These are phyloP conservation scores for Macaria liturata DNA, from an alignment of 2,888 invertebrate genomes.

Conservation along the genomic window DNA sequence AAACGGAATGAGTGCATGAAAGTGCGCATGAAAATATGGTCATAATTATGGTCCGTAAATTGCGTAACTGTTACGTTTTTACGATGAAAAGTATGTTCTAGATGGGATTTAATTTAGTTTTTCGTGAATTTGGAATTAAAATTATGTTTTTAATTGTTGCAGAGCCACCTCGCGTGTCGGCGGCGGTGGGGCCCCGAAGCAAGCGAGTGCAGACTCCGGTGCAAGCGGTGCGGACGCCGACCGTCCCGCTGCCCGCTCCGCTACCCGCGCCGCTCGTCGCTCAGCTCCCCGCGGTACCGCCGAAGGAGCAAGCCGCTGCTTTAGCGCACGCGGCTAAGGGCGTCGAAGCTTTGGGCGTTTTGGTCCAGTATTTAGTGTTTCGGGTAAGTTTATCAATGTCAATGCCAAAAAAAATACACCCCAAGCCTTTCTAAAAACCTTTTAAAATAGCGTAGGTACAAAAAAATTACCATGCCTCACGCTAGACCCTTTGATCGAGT, in stretches of 20 bases:
- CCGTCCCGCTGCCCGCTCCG: slow-evolving; percentile 44
- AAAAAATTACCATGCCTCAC: too few relatives aligned
- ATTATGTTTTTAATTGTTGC: slow-evolving; percentile 31
- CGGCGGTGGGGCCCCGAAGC: slow-evolving; percentile 69
- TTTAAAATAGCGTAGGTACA: too few relatives aligned
- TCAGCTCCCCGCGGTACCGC: slow-evolving; percentile 41
- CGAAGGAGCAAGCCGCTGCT: slow-evolving; percentile 62
- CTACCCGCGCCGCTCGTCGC: slow-evolving; percentile 35
- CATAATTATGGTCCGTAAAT: slow-evolving; percentile 13
- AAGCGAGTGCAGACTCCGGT: slow-evolving; percentile 71
- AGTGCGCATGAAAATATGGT: slow-evolving; percentile 15
- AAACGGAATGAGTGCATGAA: slow-evolving; percentile 16
- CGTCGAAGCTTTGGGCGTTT: slow-evolving; percentile 92
- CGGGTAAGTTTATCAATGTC: slow-evolving; percentile 80
- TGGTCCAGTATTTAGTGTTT: slow-evolving; percentile 92
- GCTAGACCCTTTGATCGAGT: too few relatives aligned
- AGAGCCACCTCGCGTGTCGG: slow-evolving; percentile 74
- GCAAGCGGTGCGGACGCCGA: slow-evolving; percentile 59
- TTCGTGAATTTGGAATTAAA: slow-evolving; percentile 14
- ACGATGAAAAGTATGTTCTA: slow-evolving; percentile 14
- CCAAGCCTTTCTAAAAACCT: too few relatives aligned
- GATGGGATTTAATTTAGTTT: slow-evolving; percentile 1
- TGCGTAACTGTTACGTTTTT: slow-evolving; percentile 20
- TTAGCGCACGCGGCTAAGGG: slow-evolving; percentile 85
- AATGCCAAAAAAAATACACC: too few relatives aligned